Conservation (phyloP, 2,113 vertebrate species). For the Megaceryle maxima region DNA sequence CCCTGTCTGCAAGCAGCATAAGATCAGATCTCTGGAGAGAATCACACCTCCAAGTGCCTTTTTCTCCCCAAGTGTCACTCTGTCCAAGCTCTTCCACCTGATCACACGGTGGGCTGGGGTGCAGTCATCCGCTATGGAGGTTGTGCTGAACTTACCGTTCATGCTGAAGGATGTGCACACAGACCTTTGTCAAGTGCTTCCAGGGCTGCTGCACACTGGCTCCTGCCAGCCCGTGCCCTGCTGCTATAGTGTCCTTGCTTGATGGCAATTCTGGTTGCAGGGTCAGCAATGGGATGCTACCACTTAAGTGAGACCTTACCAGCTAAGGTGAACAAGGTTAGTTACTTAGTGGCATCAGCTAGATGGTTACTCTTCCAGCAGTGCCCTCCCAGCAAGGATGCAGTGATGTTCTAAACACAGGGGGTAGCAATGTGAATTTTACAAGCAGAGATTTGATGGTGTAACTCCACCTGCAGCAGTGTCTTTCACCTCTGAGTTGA, state of each 20-base stretch:
- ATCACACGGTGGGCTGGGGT: rapidly evolving
- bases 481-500: background rate
- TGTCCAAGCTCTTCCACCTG: background rate
- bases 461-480: background rate
- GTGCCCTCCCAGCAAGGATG: background rate
- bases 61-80: background rate
- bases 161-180: rapidly evolving
- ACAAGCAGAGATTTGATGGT: background rate
- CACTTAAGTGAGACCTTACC: rapidly evolving
- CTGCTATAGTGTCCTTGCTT: background rate
- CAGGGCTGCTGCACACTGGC: rapidly evolving
- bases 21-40: too few relatives aligned
- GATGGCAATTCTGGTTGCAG: background rate
- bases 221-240: background rate
- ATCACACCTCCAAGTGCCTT: background rate
- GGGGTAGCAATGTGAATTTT: rapidly evolving
- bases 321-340: background rate
- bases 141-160: background rate
- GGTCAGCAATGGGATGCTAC: background rate
- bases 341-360: background rate
- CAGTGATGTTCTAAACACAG: rapidly evolving
- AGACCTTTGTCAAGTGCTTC: background rate
- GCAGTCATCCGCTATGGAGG: rapidly evolving
- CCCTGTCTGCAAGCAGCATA: rapidly evolving
- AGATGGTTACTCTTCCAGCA: background rate